These are phyloP conservation scores for Lutraria lutraria DNA, from an alignment of 2,888 invertebrate genomes.

Conservation along the genomic window DNA sequence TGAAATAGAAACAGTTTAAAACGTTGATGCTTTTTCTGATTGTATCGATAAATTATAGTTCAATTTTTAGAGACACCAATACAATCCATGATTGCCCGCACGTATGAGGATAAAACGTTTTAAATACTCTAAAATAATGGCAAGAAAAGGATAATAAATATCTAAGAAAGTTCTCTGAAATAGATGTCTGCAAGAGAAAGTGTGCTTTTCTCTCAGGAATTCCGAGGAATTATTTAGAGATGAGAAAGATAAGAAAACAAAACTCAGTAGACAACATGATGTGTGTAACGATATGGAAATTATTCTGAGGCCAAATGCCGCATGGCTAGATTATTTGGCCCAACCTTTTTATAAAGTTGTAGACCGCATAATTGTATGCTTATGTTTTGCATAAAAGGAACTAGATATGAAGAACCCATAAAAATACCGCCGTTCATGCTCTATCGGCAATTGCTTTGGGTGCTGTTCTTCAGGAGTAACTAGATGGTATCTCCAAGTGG, in stretches of 20 bases:
- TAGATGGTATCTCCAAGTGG: no score
- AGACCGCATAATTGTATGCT: no score
- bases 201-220: background rate
- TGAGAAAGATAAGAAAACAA: background rate
- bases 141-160: background rate
- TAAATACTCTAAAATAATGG: background rate
- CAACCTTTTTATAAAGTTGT: no score
- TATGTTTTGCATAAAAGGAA: no score
- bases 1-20: no score
- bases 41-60: background rate
- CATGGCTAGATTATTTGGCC: background rate
- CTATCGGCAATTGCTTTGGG: no score
- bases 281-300: background rate
- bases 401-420: no score
- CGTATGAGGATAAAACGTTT: background rate
- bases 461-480: no score
- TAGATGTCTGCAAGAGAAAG: background rate
- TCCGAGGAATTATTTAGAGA: background rate
- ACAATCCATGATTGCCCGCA: background rate
- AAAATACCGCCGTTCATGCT: no score
- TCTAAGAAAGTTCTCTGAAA: background rate
- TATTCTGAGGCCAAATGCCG: background rate
- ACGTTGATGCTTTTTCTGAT: no score
- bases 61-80: background rate
- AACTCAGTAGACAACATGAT: background rate